Percentiles rank a stretch among this genome's conserved stretches.
phyloP scores from a whole-genome alignment of 1,140 invertebrate genomes.

The Aphelenchoides fujianensis region DNA sequence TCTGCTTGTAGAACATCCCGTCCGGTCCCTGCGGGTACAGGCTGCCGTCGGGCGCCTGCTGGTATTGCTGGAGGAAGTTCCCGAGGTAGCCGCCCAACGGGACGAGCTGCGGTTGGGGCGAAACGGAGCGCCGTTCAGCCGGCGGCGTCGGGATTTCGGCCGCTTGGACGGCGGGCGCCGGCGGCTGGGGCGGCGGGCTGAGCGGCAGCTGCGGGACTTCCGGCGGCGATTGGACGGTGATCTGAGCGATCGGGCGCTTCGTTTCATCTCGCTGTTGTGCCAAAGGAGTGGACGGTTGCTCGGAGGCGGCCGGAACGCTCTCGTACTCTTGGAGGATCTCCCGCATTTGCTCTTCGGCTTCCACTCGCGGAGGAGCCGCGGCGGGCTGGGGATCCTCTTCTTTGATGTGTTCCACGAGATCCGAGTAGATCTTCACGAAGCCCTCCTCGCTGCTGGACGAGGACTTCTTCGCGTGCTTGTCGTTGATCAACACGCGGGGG shows the following conservation, averaged over 20 bases:
- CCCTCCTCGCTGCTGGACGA: conserved; percentile 43
- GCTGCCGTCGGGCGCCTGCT: not conserved
- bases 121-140: not conserved
- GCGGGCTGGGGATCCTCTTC: no score
- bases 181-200: not conserved
- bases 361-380: not conserved
- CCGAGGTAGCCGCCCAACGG: not conserved
- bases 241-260: not conserved
- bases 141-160: not conserved
- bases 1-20: conserved; percentile 2
- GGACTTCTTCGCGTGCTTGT: conserved; percentile 20
- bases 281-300: not conserved
- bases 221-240: not conserved
- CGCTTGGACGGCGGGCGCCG: no score
- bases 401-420: conserved; percentile 4
- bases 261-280: no score
- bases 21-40: conserved; percentile 10
- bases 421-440: conserved; percentile 37
- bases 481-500: not conserved
- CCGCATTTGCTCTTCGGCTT: not conserved
- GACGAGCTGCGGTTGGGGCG: not conserved
- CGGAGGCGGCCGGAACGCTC: not conserved
- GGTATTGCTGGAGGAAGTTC: not conserved
- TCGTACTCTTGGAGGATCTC: conserved; percentile 14
- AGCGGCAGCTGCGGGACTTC: not conserved